Evolutionary conservation across 2,888 invertebrate genomes (phyloP), one percentile per base, ranked within the genome.

Genomic region (Drosophila seclusa): DNA sequence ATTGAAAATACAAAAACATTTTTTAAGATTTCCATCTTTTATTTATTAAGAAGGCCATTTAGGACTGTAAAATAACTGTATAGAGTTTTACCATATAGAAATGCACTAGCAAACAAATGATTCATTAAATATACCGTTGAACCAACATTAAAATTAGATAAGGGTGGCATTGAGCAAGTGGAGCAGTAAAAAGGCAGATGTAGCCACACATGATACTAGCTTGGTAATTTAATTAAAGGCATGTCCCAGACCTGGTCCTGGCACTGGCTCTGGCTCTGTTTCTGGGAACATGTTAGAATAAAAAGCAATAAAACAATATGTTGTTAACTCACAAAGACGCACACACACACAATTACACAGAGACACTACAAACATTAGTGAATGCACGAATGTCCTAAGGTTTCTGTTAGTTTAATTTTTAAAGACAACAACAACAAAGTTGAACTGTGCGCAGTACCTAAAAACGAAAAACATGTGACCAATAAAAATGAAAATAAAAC

Each of bases 401-500:
- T 84, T 84, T 84, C 88, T 60, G 63, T 78, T 87, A 29, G 68
- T 70, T 79, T 74, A 4, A 38, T 66, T 79, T 84, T 76, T 10
- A 85, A 68, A 86, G 72, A 76, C 73, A 78, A 84, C 69, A 78
- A 84, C 69, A 73, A 69, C 72, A 72, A 72, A 63, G 57, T 70
- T 68, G 71, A 82, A 82, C 86, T 79, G 67, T 80, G 88, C 71
- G 80, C 86, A 72, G 86, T 89, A 84, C 84, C 90, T 89, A 89
- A 78, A 73, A 74, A 68, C 36, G 62, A 85, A 86, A 71, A 90
- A 88, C 85, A 76, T 68, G 87, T 90, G 85, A 85, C 90, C 85
- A 90, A 85, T 80, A 72, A 76, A 62, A 80, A 50, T 72, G 57
- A 45, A 60, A 54, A 53, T 34, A 31, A 62, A 29, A 62, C 64